Evolutionary conservation across 2,113 vertebrate genomes (phyloP).

Genomic region (Lasiurus cinereus): DNA sequence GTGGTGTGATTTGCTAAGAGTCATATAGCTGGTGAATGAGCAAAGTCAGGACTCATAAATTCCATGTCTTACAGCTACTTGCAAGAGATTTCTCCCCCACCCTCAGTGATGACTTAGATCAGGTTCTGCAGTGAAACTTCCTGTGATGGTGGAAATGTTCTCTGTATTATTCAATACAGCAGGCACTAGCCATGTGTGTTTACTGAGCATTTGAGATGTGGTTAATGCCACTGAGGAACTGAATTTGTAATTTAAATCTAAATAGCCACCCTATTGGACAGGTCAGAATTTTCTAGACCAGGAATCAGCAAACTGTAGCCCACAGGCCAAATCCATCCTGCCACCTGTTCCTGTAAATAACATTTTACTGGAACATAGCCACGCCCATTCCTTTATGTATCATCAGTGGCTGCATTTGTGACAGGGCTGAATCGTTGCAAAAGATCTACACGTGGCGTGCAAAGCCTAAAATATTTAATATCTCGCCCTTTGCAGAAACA

Average conservation of each 20-base stretch:
- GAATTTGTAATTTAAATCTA: neutral
- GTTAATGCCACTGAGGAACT: neutral
- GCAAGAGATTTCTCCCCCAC: neutral
- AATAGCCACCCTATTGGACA: neutral
- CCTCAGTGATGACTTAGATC: neutral
- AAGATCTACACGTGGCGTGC: neutral
- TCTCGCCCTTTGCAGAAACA: neutral
- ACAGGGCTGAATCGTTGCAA: neutral
- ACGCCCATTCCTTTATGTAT: neutral
- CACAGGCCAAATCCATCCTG: neutral
- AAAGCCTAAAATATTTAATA: neutral
- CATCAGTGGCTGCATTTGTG: neutral
- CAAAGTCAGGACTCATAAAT: neutral
- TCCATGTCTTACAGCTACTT: neutral
- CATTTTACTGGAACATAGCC: neutral
- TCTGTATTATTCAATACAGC: neutral
- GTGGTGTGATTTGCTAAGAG: neutral
- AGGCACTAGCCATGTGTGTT: neutral
- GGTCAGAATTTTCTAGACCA: constrained; percentile 13
- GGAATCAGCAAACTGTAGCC: neutral
- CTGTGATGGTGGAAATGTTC: neutral
- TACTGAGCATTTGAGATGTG: neutral
- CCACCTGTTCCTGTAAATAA: neutral
- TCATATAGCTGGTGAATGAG: neutral
- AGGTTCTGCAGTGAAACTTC: neutral